These are phyloP conservation scores for Pyxicephalus adspersus DNA, from an alignment of 2,113 vertebrate species.

Conservation along the genomic window DNA sequence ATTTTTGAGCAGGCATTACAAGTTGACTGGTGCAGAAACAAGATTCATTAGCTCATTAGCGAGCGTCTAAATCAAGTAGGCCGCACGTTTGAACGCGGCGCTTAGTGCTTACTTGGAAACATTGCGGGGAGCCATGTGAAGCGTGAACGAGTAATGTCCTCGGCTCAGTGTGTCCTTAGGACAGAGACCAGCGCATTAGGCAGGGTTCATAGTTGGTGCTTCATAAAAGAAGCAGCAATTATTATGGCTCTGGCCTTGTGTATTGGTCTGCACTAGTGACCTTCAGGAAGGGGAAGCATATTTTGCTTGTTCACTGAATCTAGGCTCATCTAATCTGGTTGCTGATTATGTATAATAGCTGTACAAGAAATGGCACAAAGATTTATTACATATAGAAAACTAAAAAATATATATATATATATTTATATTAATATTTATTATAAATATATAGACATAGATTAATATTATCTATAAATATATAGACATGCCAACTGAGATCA, in stretches of 20 bases:
- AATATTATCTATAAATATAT: too few relatives aligned
- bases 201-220: slow-evolving; percentile 9
- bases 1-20: neutral
- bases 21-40: slow-evolving; percentile 9
- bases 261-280: slow-evolving; percentile 53
- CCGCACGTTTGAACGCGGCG: neutral
- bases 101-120: neutral
- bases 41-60: slow-evolving; percentile 32
- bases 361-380: too few relatives aligned
- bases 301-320: too few relatives aligned
- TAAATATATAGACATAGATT: too few relatives aligned
- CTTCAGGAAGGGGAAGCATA: slow-evolving; percentile 15
- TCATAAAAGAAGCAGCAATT: slow-evolving; percentile 29
- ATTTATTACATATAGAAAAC: too few relatives aligned
- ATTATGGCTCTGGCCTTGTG: slow-evolving; percentile 32
- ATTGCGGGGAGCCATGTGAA: slow-evolving; percentile 13
- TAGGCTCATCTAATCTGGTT: neutral
- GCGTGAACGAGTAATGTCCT: slow-evolving; percentile 9
- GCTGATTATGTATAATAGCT: too few relatives aligned
- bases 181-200: neutral
- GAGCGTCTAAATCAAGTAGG: neutral
- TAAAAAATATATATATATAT: too few relatives aligned
- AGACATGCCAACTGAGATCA: too few relatives aligned
- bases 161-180: neutral
- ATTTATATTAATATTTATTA: too few relatives aligned